phyloP scores from a whole-genome alignment of 1,140 invertebrate genomes.

The Eueides isabella region DNA sequence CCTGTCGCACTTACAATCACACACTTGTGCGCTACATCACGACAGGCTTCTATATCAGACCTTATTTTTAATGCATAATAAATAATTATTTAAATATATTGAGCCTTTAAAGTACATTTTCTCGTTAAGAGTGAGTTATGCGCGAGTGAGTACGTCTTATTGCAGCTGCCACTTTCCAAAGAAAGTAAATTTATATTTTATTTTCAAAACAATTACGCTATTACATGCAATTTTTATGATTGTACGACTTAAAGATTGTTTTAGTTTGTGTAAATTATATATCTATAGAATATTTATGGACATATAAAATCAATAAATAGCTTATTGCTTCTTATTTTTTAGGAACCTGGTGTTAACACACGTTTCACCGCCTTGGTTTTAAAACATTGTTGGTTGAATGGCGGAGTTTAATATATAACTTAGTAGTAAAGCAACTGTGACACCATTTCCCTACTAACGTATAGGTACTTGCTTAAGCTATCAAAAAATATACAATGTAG shows the following conservation, averaged over 20 bases:
- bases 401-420: too few relatives aligned
- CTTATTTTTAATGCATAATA: too few relatives aligned
- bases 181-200: slow-evolving; percentile 57
- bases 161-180: slow-evolving; percentile 63
- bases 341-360: neutral
- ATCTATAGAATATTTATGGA: too few relatives aligned
- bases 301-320: too few relatives aligned
- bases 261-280: neutral
- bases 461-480: neutral
- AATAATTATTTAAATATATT: neutral
- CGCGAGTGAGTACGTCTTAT: slow-evolving; percentile 39
- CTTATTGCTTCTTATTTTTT: too few relatives aligned
- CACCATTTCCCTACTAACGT: neutral
- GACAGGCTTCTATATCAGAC: too few relatives aligned
- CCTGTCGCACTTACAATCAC: too few relatives aligned
- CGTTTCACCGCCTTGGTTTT: too few relatives aligned
- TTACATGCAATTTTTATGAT: neutral
- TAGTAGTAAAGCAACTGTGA: too few relatives aligned
- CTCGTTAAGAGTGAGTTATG: slow-evolving; percentile 44
- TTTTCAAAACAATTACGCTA: slow-evolving; percentile 36
- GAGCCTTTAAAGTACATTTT: slow-evolving; percentile 1
- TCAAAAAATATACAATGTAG: too few relatives aligned
- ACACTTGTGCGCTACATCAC: neutral
- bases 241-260: neutral
- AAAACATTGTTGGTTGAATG: too few relatives aligned